Percentiles rank a stretch among this genome's conserved stretches.
These are phyloP conservation scores for Spialia ferax DNA, from an alignment of 2,888 invertebrate species.

Conservation along the genomic window DNA sequence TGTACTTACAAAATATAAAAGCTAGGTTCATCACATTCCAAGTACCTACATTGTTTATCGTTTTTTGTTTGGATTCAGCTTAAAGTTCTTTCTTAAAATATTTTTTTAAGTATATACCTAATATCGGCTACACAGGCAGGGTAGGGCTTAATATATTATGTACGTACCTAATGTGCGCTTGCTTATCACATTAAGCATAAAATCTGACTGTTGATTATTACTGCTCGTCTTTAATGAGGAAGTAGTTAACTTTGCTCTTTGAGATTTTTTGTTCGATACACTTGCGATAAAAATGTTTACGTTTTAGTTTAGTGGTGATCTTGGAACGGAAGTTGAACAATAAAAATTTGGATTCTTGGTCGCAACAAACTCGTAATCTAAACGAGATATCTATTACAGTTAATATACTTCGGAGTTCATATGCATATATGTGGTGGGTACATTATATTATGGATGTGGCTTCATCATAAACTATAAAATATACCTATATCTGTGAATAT, in stretches of 20 bases:
- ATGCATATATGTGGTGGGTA: conserved; percentile 2
- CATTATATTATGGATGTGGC: neutral
- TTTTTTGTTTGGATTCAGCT: too few species aligned
- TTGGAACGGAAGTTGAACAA: conserved; percentile 11
- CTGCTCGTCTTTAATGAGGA: neutral
- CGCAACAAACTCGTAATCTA: conserved; percentile 20
- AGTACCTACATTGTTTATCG: too few species aligned
- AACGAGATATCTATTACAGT: conserved; percentile 38
- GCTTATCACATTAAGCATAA: neutral
- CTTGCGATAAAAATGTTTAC: neutral
- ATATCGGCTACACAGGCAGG: too few species aligned
- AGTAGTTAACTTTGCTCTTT: neutral
- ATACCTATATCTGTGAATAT: conserved; percentile 31
- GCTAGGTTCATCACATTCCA: too few species aligned
- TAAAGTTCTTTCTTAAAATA: too few species aligned
- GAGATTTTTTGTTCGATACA: neutral
- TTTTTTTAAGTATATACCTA: too few species aligned
- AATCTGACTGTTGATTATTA: neutral
- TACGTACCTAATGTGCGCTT: too few species aligned
- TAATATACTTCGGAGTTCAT: conserved; percentile 21
- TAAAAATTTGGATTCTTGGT: conserved; percentile 13
- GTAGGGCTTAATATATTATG: too few species aligned
- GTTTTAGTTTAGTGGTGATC: neutral
- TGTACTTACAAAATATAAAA: too few species aligned
- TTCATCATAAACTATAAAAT: conserved; percentile 16